Conservation (phyloP, 2,113 vertebrate species). For the Stomatorhinus ivindoensis region DNA sequence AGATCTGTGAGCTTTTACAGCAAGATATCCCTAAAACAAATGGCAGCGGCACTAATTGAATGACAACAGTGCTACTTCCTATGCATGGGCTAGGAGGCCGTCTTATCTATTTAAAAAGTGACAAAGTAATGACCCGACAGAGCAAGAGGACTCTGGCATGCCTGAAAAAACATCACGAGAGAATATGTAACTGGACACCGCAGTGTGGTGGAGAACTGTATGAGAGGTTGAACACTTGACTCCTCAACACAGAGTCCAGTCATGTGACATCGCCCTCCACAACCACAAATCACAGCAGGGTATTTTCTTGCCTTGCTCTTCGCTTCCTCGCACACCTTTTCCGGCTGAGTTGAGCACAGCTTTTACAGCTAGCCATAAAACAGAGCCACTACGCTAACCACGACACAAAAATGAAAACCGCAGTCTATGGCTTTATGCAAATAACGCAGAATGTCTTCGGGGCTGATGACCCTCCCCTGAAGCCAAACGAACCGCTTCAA, state of each 20-base stretch:
- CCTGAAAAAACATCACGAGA: constrained; percentile 14
- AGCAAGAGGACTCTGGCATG: background rate
- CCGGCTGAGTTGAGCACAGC: background rate
- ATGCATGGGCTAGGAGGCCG: background rate
- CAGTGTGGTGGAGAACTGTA: background rate
- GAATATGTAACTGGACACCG: constrained; percentile 1
- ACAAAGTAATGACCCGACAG: background rate
- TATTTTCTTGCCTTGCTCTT: background rate
- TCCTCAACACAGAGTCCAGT: background rate
- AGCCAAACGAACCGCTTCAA: background rate
- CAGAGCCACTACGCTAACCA: background rate
- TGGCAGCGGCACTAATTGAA: background rate
- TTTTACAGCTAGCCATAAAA: background rate
- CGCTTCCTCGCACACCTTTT: background rate
- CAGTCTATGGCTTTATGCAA: background rate
- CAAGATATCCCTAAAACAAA: background rate
- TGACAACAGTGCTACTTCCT: background rate
- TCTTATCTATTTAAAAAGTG: constrained; percentile 18
- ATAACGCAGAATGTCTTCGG: background rate
- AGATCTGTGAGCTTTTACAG: background rate
- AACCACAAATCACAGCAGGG: background rate
- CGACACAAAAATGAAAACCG: background rate
- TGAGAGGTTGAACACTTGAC: background rate
- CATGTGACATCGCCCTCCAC: background rate
- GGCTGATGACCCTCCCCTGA: background rate